Base-by-base conservation (phyloP, 1,140 invertebrate species). In the Brachionus plicatilis region DNA sequence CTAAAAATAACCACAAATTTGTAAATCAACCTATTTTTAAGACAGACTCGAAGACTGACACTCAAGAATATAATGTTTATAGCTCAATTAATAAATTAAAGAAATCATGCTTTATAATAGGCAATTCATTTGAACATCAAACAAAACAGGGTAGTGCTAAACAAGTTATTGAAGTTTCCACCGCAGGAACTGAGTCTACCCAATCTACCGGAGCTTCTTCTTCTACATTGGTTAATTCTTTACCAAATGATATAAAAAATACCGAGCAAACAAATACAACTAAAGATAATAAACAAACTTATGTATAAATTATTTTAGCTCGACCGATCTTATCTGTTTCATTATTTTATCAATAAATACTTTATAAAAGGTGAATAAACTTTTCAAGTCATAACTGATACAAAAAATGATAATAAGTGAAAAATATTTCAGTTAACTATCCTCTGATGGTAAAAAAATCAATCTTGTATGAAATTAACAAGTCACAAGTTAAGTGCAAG, bases 261-360 rank as follows among this genome's bases (percentile, higher is more conserved):
- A 14, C 0, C 3, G 43, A 76, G 11, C 20, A 50, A 50, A 20
- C 2, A n/a, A 50, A 27, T 53, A 14, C 17, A 24, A 17, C 12
- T 45, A 50, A 50, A 47, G 72, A 76, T 50, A 76, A 76, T 29
- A 76, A 76, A 76, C 72, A 76, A 76, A 76, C 72, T 29, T 76
- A 76, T 76, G 72, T 76, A 50, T 76, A 76, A 76, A 29, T 5
- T 24, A 14, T 76, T 76, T 50, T 76, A 29, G 27, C 17, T 20
- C 41, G 68, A 72, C 68, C 68, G 41, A 20, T 72, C 1, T 17
- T 41, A 47, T 20, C 17, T 43, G 17, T 72, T 72, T 72, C 17
- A 29, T 72, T 17, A 41, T 41, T 41, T 47, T 76, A 68, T 68
- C 20, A 68, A 68, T 68, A n/a, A 65, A 20, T 7, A 17, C 0